phyloP scores from a whole-genome alignment of 2,797 vertebrate genomes.

The Notamacropus eugenii region DNA sequence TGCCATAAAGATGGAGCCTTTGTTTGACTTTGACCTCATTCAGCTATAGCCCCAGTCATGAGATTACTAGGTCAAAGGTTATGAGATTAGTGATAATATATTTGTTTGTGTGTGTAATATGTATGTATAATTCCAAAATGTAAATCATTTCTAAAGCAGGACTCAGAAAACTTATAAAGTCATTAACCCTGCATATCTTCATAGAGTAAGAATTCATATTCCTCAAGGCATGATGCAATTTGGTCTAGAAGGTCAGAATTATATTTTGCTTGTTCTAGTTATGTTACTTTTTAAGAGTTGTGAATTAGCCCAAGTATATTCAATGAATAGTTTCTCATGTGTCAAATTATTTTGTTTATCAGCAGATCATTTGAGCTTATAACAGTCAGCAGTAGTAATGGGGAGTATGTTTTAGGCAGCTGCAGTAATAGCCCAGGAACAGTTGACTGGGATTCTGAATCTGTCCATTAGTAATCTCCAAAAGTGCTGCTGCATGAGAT shows the following conservation, averaged over 20 bases:
- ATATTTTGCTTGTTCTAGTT: constrained; percentile 29
- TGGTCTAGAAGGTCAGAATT: constrained; percentile 19
- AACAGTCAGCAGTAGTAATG: constrained; percentile 16
- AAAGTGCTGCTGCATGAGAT: background rate
- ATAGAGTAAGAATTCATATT: constrained; percentile 48
- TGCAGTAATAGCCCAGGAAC: background rate
- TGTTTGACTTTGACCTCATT: background rate
- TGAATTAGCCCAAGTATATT: constrained; percentile 3
- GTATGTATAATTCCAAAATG: background rate
- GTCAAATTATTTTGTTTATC: constrained; percentile 11
- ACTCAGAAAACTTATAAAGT: constrained; percentile 24
- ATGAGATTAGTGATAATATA: background rate
- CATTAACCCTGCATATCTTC: constrained; percentile 55
- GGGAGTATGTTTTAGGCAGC: constrained; percentile 43
- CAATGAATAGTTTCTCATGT: background rate
- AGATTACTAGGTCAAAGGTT: background rate
- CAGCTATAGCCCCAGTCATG: background rate
- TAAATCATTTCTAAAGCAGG: constrained; percentile 9
- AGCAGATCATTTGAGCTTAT: constrained; percentile 12
- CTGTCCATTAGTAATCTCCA: constrained; percentile 19
- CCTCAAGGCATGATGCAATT: background rate
- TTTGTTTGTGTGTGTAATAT: too few species aligned
- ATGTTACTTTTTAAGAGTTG: constrained; percentile 28
- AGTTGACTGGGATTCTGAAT: background rate
- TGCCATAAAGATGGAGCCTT: background rate